phyloP scores from a whole-genome alignment of 2,888 invertebrate species.

The Steinernema carpocapsae region DNA sequence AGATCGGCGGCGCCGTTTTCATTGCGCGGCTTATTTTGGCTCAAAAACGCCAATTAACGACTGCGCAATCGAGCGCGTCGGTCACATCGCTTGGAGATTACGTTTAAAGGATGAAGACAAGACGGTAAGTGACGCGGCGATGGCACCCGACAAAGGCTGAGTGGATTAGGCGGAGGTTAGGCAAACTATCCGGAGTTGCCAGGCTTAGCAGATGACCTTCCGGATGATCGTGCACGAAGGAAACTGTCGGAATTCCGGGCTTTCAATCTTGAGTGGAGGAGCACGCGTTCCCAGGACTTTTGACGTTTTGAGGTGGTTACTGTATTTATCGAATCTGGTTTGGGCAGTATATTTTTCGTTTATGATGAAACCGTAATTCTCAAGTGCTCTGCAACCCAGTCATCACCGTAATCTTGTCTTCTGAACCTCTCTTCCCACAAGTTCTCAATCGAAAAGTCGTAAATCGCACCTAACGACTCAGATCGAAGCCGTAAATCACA shows the following conservation, averaged over 20 bases:
- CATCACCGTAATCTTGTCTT: too few species aligned
- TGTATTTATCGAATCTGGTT: too few species aligned
- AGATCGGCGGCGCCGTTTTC: slow-evolving; percentile 1
- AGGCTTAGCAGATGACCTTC: slow-evolving; percentile 27
- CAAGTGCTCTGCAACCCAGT: too few species aligned
- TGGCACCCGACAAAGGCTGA: slow-evolving; percentile 34
- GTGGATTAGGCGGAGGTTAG: slow-evolving; percentile 33
- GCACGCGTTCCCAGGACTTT: too few species aligned
- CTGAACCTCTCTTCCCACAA: neutral
- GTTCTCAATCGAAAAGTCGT: neutral
- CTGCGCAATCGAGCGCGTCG: slow-evolving; percentile 10
- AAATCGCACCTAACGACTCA: slow-evolving; percentile 27
- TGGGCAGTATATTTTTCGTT: too few species aligned
- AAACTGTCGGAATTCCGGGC: slow-evolving; percentile 20
- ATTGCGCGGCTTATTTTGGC: slow-evolving; percentile 15
- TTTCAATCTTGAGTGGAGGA: neutral
- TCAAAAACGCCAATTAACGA: slow-evolving; percentile 31
- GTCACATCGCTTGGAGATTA: slow-evolving; percentile 22
- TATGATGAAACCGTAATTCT: too few species aligned
- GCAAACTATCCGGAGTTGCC: slow-evolving; percentile 18
- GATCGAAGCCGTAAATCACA: slow-evolving; percentile 5
- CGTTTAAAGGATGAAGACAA: neutral
- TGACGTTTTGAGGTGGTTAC: too few species aligned
- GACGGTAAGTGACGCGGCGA: slow-evolving; percentile 33
- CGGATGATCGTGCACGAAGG: slow-evolving; percentile 13